Conservation (phyloP, 2,888 invertebrate species). For the Neria commutata region DNA sequence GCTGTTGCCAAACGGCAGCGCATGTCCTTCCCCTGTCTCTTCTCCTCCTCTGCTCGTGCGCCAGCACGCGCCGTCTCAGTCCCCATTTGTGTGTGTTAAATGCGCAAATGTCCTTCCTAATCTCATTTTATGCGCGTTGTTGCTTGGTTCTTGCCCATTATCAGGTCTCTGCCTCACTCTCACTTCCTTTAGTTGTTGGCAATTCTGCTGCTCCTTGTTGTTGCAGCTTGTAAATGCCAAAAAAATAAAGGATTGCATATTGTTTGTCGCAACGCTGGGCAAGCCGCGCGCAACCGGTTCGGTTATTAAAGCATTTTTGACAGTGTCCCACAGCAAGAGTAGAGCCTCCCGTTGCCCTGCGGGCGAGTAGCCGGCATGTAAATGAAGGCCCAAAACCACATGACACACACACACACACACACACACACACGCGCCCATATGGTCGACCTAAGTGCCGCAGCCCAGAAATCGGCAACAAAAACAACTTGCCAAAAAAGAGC, state of each 20-base stretch:
- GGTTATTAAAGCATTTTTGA: slow-evolving; percentile 30
- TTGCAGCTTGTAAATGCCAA: too few species aligned
- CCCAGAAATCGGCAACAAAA: slow-evolving; percentile 27
- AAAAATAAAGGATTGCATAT: slow-evolving; percentile 35
- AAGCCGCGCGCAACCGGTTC: background rate
- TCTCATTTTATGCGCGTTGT: slow-evolving; percentile 47
- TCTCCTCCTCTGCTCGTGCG: background rate
- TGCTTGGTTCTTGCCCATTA: background rate
- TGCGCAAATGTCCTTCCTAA: slow-evolving; percentile 57
- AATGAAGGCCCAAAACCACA: slow-evolving; percentile 7
- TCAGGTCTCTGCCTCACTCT: slow-evolving; percentile 5
- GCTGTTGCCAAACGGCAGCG: slow-evolving; percentile 28
- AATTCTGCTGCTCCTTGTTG: slow-evolving; percentile 3
- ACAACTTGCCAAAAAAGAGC: too few species aligned
- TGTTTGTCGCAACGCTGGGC: slow-evolving; percentile 24
- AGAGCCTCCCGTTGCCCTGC: background rate
- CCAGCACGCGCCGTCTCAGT: background rate
- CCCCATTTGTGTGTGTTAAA: slow-evolving; percentile 43
- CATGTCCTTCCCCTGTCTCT: too few species aligned
- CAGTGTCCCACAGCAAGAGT: background rate
- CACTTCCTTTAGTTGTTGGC: slow-evolving; percentile 30
- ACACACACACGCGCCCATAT: slow-evolving; percentile 10
- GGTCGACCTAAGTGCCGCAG: slow-evolving; percentile 25
- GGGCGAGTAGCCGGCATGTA: background rate
- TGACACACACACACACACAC: slow-evolving; percentile 4